Evolutionary conservation across 2,888 invertebrate genomes (phyloP).

Genomic region (Philhelius pedissequus): DNA sequence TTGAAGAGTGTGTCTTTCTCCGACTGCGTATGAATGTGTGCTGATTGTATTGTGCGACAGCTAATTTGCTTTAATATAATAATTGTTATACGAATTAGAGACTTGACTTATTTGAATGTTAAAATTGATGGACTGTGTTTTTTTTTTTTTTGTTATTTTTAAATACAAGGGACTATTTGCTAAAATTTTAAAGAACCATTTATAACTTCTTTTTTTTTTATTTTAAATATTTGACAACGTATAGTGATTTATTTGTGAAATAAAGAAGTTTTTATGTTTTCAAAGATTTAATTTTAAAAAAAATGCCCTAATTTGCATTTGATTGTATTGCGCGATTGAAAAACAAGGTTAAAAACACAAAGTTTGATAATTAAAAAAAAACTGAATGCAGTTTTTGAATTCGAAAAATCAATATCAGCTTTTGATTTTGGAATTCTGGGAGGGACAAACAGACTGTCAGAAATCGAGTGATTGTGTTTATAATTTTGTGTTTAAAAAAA

Average conservation of each 20-base stretch:
- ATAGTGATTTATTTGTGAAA: background rate
- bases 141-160: background rate
- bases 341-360: no score
- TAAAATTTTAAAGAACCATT: conserved; percentile 18
- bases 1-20: conserved; percentile 77
- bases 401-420: background rate
- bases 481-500: no score
- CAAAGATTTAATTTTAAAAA: background rate
- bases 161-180: conserved; percentile 35
- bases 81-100: background rate
- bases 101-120: background rate
- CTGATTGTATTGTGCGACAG: conserved; percentile 12
- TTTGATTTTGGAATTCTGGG: background rate
- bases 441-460: no score
- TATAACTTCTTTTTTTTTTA: background rate
- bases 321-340: background rate
- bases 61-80: background rate
- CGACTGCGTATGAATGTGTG: background rate
- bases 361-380: no score
- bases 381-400: background rate
- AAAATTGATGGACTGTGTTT: conserved; percentile 2
- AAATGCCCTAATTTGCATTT: no score
- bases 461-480: no score
- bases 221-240: background rate
- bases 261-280: background rate